A percentile compares a stretch with the other conserved stretches of the same genome.
Conservation (phyloP, 37 sponge, comb jelly and placozoan genomes). For the Hexactinellida sp. region DNA sequence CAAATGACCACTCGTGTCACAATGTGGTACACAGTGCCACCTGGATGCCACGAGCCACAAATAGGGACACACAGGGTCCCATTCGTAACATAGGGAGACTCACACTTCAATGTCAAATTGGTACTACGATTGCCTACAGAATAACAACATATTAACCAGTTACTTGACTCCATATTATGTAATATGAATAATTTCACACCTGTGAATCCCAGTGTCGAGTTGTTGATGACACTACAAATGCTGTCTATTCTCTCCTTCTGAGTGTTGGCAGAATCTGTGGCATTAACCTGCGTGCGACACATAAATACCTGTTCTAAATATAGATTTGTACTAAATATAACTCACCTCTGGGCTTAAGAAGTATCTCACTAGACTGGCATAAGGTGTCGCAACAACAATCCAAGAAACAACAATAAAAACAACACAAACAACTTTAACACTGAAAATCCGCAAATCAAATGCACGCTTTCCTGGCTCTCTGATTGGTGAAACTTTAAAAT, state of each 20-base stretch:
- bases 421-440: not conserved
- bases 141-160: too few species aligned
- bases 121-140: not conserved
- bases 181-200: not conserved
- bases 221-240: not conserved
- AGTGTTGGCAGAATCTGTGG: not conserved
- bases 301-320: not conserved
- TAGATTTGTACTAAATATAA: not conserved
- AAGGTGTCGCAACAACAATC: not conserved
- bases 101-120: not conserved
- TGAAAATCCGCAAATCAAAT: not conserved
- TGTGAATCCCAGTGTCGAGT: not conserved
- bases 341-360: not conserved
- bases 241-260: not conserved
- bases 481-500: not conserved
- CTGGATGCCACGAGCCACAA: constrained; percentile 18
- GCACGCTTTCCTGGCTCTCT: not conserved
- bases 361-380: not conserved
- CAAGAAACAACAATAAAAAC: not conserved
- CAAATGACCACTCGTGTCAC: not conserved
- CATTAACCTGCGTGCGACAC: not conserved
- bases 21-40: not conserved
- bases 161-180: too few species aligned
- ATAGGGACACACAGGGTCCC: not conserved
- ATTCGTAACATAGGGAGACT: not conserved